Evolutionary conservation across 1,140 invertebrate species (phyloP).

Genomic region (Nymphalis io): DNA sequence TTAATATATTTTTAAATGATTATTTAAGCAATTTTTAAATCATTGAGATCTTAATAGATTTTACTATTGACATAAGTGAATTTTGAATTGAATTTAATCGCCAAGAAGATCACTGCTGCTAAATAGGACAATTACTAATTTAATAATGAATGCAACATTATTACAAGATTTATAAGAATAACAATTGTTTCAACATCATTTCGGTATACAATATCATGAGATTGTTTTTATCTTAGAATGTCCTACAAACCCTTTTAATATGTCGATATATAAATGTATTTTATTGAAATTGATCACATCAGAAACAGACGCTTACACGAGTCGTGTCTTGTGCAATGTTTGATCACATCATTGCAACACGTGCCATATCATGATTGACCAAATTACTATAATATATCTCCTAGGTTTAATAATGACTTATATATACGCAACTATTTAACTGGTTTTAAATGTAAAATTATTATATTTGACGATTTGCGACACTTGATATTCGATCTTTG

Average conservation of each 20-base stretch:
- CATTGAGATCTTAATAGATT: too few relatives aligned
- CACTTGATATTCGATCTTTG: constrained; percentile 10
- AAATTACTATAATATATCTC: constrained; percentile 18
- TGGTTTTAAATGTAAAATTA: constrained; percentile 12
- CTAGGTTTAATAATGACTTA: constrained; percentile 12
- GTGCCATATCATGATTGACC: constrained; percentile 15
- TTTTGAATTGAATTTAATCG: too few relatives aligned
- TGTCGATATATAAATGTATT: constrained; percentile 15
- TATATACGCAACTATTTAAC: constrained; percentile 15
- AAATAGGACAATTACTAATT: too few relatives aligned
- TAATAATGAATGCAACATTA: too few relatives aligned
- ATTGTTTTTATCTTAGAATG: not conserved
- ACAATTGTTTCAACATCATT: too few relatives aligned
- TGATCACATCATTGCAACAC: constrained; percentile 23
- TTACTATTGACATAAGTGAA: too few relatives aligned
- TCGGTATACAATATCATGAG: not conserved
- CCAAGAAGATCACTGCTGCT: too few relatives aligned
- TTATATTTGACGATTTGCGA: constrained; percentile 6
- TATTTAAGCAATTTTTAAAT: too few relatives aligned
- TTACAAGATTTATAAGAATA: too few relatives aligned
- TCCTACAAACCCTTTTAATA: not conserved
- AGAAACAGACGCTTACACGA: constrained; percentile 15
- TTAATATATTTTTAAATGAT: too few relatives aligned
- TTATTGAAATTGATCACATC: constrained; percentile 24
- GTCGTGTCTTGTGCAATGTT: constrained; percentile 10